phyloP scores from a whole-genome alignment of 1,140 invertebrate genomes.

The Ylistrum balloti region DNA sequence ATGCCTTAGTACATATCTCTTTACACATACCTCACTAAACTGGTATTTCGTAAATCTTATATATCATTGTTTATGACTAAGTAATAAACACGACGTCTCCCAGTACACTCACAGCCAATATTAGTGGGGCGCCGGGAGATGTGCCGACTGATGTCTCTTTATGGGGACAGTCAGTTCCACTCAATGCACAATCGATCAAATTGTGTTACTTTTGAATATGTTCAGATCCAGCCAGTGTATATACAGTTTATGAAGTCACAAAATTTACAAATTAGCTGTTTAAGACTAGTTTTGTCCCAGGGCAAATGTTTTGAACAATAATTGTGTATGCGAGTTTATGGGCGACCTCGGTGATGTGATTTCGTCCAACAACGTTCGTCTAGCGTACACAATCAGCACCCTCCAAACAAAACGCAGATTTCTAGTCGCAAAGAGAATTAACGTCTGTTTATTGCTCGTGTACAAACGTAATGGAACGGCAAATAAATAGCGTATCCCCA shows the following conservation, averaged over 20 bases:
- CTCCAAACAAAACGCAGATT: neutral
- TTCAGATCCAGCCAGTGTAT: neutral
- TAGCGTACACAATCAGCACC: neutral
- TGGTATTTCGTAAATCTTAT: too few relatives aligned
- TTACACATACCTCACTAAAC: too few relatives aligned
- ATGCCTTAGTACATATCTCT: too few relatives aligned
- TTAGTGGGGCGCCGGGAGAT: too few relatives aligned
- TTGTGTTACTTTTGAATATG: neutral
- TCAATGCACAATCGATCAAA: neutral
- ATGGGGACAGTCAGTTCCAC: neutral
- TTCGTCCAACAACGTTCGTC: neutral
- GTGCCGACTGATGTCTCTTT: too few relatives aligned
- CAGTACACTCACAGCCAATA: too few relatives aligned
- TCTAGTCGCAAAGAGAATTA: neutral
- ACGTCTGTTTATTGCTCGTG: neutral
- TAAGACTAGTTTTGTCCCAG: neutral
- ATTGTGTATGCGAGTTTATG: conserved; percentile 1
- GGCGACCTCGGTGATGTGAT: neutral
- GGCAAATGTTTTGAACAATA: conserved; percentile 4
- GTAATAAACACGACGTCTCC: too few relatives aligned
- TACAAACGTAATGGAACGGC: conserved; percentile 2
- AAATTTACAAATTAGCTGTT: neutral
- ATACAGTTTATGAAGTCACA: neutral
- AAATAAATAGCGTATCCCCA: conserved; percentile 31
- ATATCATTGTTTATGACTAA: too few relatives aligned